Conservation (phyloP, 2,797 vertebrate genomes). For the Chiroxiphia lanceolata region DNA sequence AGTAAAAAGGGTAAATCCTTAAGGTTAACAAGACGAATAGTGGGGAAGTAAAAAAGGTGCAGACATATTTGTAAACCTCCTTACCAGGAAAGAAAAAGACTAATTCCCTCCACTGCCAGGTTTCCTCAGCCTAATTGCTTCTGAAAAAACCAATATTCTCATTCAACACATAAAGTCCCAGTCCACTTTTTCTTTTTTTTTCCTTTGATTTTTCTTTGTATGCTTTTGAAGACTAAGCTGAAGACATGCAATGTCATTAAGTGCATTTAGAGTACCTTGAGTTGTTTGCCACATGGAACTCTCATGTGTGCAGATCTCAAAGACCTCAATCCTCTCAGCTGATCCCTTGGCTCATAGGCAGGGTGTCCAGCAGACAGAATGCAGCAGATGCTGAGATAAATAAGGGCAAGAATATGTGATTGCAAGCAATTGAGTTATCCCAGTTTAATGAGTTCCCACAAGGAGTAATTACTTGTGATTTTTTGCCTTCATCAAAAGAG, state of each 20-base stretch:
- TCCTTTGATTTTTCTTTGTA: neutral
- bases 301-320: neutral
- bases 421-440: neutral
- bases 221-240: neutral
- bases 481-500: neutral
- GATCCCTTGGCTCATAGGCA: neutral
- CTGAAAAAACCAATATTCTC: neutral
- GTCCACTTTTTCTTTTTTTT: neutral
- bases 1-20: neutral
- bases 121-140: neutral
- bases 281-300: neutral
- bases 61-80: neutral
- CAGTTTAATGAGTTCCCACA: neutral
- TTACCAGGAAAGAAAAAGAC: neutral
- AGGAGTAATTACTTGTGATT: neutral
- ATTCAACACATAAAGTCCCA: neutral
- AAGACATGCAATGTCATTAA: neutral
- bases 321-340: neutral
- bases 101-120: neutral
- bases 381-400: neutral
- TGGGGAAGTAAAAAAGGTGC: neutral
- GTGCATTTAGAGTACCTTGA: neutral
- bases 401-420: neutral
- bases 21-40: neutral
- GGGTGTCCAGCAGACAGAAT: neutral